These are phyloP conservation scores for Tachina lurida DNA, from an alignment of 2,888 invertebrate genomes.

Conservation along the genomic window DNA sequence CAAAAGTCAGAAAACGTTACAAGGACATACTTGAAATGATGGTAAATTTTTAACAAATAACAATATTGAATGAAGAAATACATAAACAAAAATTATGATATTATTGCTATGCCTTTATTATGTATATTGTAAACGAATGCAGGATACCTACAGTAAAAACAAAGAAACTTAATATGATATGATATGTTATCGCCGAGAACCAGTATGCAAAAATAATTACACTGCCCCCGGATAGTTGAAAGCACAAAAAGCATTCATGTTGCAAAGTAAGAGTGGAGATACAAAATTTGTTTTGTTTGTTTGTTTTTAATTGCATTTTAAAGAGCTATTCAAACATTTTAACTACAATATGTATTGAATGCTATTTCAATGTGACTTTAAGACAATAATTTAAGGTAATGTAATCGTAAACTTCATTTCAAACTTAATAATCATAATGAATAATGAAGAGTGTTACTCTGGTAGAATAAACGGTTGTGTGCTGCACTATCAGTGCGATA, in stretches of 20 bases:
- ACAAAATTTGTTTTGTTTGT: too few species aligned
- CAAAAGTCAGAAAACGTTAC: not conserved
- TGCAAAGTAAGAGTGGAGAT: not conserved
- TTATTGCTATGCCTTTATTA: not conserved
- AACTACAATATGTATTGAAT: not conserved
- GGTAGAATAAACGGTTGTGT: too few species aligned
- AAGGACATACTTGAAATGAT: conserved; percentile 42
- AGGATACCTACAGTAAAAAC: not conserved
- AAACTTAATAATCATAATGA: too few species aligned
- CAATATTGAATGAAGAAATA: conserved; percentile 10
- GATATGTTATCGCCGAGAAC: conserved; percentile 10
- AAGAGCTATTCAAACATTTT: not conserved
- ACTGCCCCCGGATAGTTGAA: not conserved
- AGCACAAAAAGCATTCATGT: not conserved
- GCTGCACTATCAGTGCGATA: too few species aligned
- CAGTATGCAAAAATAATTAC: not conserved
- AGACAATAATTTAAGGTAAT: not conserved
- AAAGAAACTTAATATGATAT: not conserved
- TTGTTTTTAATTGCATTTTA: not conserved
- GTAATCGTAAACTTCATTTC: too few species aligned
- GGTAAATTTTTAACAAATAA: conserved; percentile 55
- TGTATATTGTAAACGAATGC: not conserved
- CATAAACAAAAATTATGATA: not conserved
- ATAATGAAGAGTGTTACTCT: too few species aligned
- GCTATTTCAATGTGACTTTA: not conserved